These are phyloP conservation scores for Tiliqua scincoides DNA, from an alignment of 2,113 vertebrate species.

Conservation along the genomic window DNA sequence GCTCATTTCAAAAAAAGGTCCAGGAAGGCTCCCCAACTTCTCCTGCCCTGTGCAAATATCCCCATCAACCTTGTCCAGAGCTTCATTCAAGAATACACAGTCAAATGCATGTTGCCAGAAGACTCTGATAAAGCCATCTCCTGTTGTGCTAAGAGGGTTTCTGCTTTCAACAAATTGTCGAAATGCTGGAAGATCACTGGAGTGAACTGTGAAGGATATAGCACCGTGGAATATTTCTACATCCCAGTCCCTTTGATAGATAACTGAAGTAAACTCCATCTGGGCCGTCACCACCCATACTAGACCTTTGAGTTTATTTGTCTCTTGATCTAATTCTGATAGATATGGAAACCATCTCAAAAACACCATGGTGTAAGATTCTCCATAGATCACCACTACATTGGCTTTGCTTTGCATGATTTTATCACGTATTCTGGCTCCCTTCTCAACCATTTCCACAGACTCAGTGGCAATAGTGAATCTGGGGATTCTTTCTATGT, in stretches of 20 bases:
- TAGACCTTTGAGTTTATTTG: background rate
- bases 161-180: background rate
- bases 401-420: background rate
- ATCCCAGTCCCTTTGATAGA: background rate
- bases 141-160: background rate
- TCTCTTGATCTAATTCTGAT: background rate
- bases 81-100: background rate
- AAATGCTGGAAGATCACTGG: background rate
- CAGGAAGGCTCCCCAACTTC: background rate
- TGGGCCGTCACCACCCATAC: background rate
- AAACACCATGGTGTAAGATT: background rate
- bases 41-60: background rate
- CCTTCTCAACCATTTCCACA: background rate
- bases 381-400: background rate
- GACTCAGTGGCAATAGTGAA: background rate
- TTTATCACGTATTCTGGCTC: background rate
- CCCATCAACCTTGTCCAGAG: background rate
- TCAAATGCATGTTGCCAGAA: slow-evolving; percentile 5
- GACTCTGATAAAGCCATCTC: background rate
- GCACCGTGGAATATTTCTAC: background rate
- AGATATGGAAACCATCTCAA: background rate
- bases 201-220: background rate
- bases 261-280: background rate
- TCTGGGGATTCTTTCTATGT: background rate
- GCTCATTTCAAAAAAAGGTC: background rate